Conservation (phyloP, 1,140 invertebrate genomes). For the Rhagoletis pomonella region DNA sequence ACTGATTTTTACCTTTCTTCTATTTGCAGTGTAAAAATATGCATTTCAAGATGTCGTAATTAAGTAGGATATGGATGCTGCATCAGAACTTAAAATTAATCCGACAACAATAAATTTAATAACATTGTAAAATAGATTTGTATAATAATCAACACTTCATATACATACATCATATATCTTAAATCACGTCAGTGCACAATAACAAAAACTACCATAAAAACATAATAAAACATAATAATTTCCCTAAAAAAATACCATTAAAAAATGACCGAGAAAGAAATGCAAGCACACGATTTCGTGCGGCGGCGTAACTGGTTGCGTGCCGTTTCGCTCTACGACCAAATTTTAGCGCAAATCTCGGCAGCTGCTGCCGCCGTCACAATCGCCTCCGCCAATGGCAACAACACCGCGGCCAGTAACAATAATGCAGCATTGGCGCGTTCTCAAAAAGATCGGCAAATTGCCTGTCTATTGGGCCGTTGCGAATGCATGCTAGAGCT, state of each 20-base stretch:
- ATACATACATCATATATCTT: constrained; percentile 19
- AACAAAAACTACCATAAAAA: not conserved
- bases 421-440: constrained; percentile 54
- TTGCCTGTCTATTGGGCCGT: constrained; percentile 76
- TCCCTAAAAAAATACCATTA: constrained; percentile 3
- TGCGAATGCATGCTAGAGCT: constrained; percentile 77
- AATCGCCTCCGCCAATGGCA: constrained; percentile 31
- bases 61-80: constrained; percentile 40
- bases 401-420: not conserved
- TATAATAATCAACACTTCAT: constrained; percentile 40
- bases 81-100: constrained; percentile 19
- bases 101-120: constrained; percentile 39
- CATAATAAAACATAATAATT: not conserved
- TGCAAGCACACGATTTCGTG: constrained; percentile 76
- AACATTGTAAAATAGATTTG: constrained; percentile 48
- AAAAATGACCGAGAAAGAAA: constrained; percentile 73
- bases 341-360: constrained; percentile 66
- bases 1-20: not conserved
- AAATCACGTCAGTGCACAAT: constrained; percentile 20
- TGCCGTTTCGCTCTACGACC: constrained; percentile 76
- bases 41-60: constrained; percentile 51
- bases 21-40: constrained; percentile 31
- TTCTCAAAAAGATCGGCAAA: constrained; percentile 75
- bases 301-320: constrained; percentile 76
- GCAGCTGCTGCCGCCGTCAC: constrained; percentile 54